These are phyloP conservation scores for Diaphora mendica DNA, from an alignment of 2,888 invertebrate species.

Conservation along the genomic window DNA sequence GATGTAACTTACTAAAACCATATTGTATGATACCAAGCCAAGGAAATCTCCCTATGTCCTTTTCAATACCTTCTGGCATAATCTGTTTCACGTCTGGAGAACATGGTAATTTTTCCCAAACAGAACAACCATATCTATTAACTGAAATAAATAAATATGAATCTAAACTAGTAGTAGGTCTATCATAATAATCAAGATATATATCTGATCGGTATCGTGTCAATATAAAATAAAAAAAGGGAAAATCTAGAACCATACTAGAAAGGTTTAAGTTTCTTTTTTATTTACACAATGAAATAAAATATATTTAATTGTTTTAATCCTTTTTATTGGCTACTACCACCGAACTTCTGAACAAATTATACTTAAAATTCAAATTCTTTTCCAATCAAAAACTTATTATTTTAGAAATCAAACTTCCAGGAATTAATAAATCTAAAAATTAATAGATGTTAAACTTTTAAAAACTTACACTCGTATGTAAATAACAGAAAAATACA, in stretches of 20 bases:
- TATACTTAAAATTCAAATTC: too few relatives aligned
- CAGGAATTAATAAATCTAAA: not conserved
- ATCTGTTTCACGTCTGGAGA: constrained; percentile 55
- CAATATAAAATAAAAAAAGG: not conserved
- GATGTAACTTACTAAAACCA: constrained; percentile 63
- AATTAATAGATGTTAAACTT: not conserved
- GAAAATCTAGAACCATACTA: not conserved
- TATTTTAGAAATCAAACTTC: too few relatives aligned
- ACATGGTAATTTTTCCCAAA: constrained; percentile 59
- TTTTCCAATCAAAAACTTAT: too few relatives aligned
- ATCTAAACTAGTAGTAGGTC: not conserved
- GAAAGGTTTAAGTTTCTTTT: not conserved
- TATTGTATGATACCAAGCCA: constrained; percentile 75
- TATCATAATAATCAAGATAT: not conserved
- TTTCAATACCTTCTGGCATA: constrained; percentile 55
- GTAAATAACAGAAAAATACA: not conserved
- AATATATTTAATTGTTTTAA: too few relatives aligned
- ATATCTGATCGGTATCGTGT: not conserved
- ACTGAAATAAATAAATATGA: constrained; percentile 1
- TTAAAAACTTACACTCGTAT: not conserved
- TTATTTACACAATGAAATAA: not conserved
- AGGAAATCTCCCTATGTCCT: constrained; percentile 65
- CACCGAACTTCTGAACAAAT: too few relatives aligned
- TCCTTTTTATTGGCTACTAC: too few relatives aligned
- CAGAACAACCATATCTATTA: constrained; percentile 5